Base-by-base conservation (phyloP, 2,113 vertebrate species). In the Takifugu flavidus region DNA sequence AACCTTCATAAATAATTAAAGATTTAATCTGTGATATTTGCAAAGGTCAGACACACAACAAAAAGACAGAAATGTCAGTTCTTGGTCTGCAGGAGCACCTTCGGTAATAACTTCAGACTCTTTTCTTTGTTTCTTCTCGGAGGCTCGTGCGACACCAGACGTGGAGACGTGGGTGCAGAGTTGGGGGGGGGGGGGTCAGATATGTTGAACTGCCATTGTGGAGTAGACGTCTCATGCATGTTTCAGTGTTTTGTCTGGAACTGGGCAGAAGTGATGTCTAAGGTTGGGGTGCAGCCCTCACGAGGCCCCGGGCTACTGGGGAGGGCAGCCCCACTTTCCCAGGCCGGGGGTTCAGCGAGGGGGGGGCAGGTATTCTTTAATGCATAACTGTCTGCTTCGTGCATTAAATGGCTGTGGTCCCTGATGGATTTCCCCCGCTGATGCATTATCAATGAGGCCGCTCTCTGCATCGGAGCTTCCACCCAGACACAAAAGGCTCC, bases 1-100 rank as follows among this genome's bases (percentile, higher is more conserved):
- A 81, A 81, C 85, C 89, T 90, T 90, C 94, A 95, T 96, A 94
- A 95, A 95, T 96, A 94, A 94, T 95, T 94, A 93, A 95, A 90
- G 93, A 94, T 91, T 89, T 95, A 94, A 94, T 94, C 92, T 92
- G 89, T 95, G 94, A 92, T 97, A 94, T 96, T 96, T 95, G 82
- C 72, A 90, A 96, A 97, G 95, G 95, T 95, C 94, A 94, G 82
- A 79, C 72, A 84, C 89, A 91, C 90, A 91, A 92, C 92, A 93
- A 93, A 87, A 79, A 83, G 54, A 78, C 66, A 79, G 78, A 89
- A 86, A 87, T 81, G 86, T 71, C 85, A 84, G 63, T 75, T 65
- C 67, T 74, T 73, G 69, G 81, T 80, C 71, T 72, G 75, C 69
- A 78, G 60, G 66, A 65, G 67, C 64, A 29, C 59, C 53, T 57